Evolutionary conservation across 2,113 vertebrate genomes (phyloP), one percentile per base, ranked within the genome.

Genomic region (Oncorhynchus clarkii): DNA sequence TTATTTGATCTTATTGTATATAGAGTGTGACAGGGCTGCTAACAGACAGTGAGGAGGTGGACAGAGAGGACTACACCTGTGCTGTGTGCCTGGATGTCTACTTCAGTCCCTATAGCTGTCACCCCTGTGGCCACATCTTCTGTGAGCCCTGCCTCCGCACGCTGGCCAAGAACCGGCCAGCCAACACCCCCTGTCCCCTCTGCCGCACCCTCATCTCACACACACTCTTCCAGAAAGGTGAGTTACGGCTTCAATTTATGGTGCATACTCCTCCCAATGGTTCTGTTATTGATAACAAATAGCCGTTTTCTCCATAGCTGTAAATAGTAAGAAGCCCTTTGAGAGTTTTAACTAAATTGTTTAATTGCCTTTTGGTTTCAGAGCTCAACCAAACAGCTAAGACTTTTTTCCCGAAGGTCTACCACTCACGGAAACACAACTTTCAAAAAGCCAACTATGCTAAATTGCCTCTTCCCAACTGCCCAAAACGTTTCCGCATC

Each of bases 111-210:
- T 91, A 96, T 82, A 96, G 94, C 95, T 98, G 97, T 79, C 94
- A 95, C 74, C 96, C 96, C 27, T 98, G 97, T 74, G 94, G 90
- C 6, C 97, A 98, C 80, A 89, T 97, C 86, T 99, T 99, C 92
- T 99, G 96, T 74, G 97, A 99, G 88, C 96, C 95, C 68, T 98
- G 96, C 84, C 93, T 98, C 77, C 94, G 96, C 72, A 97, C 92
- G 0, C 93, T 98, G 72, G 95, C 95, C 85, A 95, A 93, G 91
- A 96, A 96, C 89, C 93, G 93, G 71, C 91, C 92, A 18, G 72
- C 88, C 29, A 93, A 79, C 84, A 96, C 96, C 2, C 94, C 94
- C 12, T 98, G 96, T 86, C 97, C 97, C 0, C 89, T 99, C 64
- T 98, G 96, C 84, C 95, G 96, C 67, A 91, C 94, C 67, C 82